Percentiles rank a stretch among this genome's conserved stretches.
These are phyloP conservation scores for Dromiciops gliroides DNA, from an alignment of 2,113 vertebrate species.

Conservation along the genomic window DNA sequence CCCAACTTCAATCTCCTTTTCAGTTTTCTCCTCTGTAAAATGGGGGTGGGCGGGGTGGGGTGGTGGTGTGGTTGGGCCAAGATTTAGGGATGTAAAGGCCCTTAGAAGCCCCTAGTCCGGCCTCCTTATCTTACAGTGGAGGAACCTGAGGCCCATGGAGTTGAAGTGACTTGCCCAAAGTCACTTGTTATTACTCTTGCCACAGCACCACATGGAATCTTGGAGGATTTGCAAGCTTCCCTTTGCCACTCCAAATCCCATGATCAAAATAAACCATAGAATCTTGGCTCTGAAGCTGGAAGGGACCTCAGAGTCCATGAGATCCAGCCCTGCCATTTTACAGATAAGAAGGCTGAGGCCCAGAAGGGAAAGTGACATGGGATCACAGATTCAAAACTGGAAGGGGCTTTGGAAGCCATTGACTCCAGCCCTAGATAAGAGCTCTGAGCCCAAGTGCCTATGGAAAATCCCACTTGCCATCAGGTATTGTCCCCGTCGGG, in stretches of 20 bases:
- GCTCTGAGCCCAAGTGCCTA: neutral
- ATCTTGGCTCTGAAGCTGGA: neutral
- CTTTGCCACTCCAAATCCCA: neutral
- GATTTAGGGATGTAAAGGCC: neutral
- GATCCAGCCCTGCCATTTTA: neutral
- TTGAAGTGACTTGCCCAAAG: neutral
- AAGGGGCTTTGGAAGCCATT: neutral
- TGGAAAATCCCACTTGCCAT: neutral
- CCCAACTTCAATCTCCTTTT: neutral
- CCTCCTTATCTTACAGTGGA: neutral
- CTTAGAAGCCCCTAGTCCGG: neutral
- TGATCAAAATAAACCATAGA: neutral
- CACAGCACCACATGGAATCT: neutral
- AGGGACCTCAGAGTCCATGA: neutral
- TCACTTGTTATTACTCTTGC: neutral
- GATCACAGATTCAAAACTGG: neutral
- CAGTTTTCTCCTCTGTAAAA: neutral
- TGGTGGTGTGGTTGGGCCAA: too few relatives aligned
- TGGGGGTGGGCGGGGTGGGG: neutral
- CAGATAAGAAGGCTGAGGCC: neutral
- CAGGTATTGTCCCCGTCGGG: neutral
- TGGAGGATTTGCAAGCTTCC: neutral
- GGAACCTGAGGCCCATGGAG: fast-evolving
- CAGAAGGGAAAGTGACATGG: neutral
- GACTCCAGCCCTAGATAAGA: too few relatives aligned